Conservation (phyloP, 2,888 invertebrate genomes). For the Lasioglossum calceatum region DNA sequence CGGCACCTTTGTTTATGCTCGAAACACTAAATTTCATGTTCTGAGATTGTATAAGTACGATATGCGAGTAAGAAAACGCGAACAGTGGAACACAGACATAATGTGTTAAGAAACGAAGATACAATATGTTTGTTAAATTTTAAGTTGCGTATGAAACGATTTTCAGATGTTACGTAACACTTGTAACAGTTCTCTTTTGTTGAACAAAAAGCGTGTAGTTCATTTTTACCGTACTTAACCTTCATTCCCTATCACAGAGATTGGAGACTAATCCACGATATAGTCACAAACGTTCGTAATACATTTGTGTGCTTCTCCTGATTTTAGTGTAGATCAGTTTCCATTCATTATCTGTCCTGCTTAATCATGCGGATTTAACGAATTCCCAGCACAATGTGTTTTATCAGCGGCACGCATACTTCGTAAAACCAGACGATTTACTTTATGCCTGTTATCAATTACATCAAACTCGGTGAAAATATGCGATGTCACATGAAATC, state of each 20-base stretch:
- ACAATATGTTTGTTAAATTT: neutral
- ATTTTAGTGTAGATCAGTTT: constrained; percentile 16
- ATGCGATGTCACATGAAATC: neutral
- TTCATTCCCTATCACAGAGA: constrained; percentile 1
- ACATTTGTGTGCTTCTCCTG: too few relatives aligned
- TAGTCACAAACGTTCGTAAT: neutral
- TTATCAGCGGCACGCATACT: constrained; percentile 42
- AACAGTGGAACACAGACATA: too few relatives aligned
- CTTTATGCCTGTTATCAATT: constrained; percentile 37
- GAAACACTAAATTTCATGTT: too few relatives aligned
- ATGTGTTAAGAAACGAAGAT: neutral
- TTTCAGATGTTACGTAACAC: neutral
- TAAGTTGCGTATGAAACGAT: neutral
- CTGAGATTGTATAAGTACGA: too few relatives aligned
- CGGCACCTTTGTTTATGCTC: too few relatives aligned
- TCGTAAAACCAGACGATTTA: constrained; percentile 21
- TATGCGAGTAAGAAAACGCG: too few relatives aligned
- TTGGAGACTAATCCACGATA: neutral
- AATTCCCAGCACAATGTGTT: constrained; percentile 33
- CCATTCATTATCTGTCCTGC: neutral
- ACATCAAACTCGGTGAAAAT: neutral
- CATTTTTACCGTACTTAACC: neutral
- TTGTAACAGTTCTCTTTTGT: neutral
- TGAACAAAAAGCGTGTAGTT: neutral
- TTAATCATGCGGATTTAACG: constrained; percentile 33